These are phyloP conservation scores for Linurgus olivaceus DNA, from an alignment of 2,797 vertebrate species.

Conservation along the genomic window DNA sequence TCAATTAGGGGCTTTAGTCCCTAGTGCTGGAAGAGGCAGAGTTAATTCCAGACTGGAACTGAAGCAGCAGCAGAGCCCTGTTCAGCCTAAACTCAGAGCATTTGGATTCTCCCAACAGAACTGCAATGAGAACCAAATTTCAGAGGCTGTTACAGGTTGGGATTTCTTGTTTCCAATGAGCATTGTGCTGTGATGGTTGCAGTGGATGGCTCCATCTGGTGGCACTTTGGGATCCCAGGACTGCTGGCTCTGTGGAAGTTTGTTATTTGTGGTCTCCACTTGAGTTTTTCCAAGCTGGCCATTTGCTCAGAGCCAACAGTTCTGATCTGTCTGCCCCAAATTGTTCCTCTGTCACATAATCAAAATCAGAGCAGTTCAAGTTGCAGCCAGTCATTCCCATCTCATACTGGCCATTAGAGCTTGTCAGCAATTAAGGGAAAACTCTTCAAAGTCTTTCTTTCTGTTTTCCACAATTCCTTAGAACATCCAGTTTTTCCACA, in stretches of 20 bases:
- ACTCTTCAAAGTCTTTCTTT: neutral
- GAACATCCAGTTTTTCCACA: neutral
- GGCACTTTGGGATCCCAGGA: neutral
- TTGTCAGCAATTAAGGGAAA: neutral
- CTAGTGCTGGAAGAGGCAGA: neutral
- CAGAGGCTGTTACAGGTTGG: neutral
- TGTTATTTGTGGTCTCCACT: neutral
- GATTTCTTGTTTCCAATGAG: neutral
- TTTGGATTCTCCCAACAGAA: neutral
- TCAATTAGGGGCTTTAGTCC: neutral
- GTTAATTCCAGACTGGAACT: neutral
- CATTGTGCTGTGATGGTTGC: neutral
- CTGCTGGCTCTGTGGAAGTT: neutral
- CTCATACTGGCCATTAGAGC: neutral
- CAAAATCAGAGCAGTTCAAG: neutral
- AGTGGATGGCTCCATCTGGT: conserved; percentile 52
- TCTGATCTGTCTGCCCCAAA: neutral
- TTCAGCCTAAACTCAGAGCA: neutral
- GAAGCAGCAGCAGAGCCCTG: neutral
- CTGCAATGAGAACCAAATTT: neutral
- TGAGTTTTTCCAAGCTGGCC: neutral
- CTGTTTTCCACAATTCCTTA: neutral
- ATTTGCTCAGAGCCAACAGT: neutral
- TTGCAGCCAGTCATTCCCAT: neutral
- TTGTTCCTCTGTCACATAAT: neutral